Conservation (phyloP, 2,113 vertebrate species). For the Cyanocitta stelleri region DNA sequence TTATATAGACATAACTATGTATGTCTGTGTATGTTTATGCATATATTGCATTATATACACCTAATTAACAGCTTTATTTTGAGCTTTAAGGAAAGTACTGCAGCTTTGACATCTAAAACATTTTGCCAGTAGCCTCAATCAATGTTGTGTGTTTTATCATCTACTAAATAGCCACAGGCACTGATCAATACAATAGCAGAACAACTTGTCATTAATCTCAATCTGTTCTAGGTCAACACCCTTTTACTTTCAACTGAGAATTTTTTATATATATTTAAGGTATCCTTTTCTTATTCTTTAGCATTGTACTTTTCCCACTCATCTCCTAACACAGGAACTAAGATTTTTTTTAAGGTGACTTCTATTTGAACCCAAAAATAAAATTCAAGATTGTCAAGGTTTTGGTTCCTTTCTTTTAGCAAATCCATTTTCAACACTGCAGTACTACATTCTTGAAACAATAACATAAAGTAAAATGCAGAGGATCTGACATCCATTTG, state of each 20-base stretch:
- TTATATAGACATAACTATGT: background rate
- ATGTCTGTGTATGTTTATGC: background rate
- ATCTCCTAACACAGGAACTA: background rate
- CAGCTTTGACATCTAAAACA: background rate
- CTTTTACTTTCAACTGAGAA: background rate
- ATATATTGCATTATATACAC: background rate
- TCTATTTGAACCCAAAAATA: background rate
- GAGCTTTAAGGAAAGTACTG: background rate
- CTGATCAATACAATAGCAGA: conserved; percentile 5
- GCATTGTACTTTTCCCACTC: background rate
- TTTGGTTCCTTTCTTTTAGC: background rate
- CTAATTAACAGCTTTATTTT: background rate
- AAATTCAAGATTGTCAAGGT: background rate
- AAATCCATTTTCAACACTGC: background rate
- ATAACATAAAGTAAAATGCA: background rate
- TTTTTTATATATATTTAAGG: background rate
- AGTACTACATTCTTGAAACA: background rate
- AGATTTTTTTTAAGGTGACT: background rate
- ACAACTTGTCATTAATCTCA: conserved; percentile 1
- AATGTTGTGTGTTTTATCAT: background rate
- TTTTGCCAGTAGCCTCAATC: background rate
- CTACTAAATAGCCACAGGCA: background rate
- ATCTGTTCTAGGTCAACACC: background rate
- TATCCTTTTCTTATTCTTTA: background rate
- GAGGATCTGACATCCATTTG: background rate